Conservation (phyloP, 2,113 vertebrate genomes). For the Cyprinodon brontotheroides region DNA sequence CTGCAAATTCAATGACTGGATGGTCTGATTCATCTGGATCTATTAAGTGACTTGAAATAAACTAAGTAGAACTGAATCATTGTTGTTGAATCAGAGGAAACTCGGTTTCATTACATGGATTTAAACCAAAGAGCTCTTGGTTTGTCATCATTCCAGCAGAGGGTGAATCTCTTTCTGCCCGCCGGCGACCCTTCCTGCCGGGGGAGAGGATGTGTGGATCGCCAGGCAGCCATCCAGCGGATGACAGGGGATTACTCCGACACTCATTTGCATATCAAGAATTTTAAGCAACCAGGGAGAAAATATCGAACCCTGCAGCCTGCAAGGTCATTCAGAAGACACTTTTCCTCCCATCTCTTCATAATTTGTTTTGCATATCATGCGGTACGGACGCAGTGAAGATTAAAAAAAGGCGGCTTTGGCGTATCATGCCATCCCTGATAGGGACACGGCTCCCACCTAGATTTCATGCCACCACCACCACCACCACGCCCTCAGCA, state of each 20-base stretch:
- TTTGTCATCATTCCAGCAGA: not conserved
- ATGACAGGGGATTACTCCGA: conserved; percentile 80
- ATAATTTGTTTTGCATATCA: conserved; percentile 80
- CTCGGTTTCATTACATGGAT: not conserved
- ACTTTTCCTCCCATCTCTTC: conserved; percentile 55
- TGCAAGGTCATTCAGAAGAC: conserved; percentile 87
- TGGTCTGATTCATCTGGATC: too few species aligned
- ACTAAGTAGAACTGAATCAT: too few species aligned
- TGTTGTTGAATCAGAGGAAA: too few species aligned
- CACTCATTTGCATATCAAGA: conserved; percentile 81
- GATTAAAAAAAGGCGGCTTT: conserved; percentile 75
- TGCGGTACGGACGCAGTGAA: conserved; percentile 67
- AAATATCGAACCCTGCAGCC: conserved; percentile 81
- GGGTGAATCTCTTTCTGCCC: conserved; percentile 9
- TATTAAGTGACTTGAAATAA: too few species aligned
- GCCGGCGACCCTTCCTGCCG: conserved; percentile 36
- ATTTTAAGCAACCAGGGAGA: conserved; percentile 77
- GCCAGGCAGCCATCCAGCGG: conserved; percentile 40
- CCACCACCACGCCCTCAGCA: conserved; percentile 44
- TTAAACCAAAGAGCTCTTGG: not conserved
- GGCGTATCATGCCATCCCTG: conserved; percentile 76
- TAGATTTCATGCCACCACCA: conserved; percentile 49
- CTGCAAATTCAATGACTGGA: too few species aligned
- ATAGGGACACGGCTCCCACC: conserved; percentile 69
- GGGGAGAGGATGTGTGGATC: conserved; percentile 28